Conservation (phyloP, 2,888 invertebrate genomes). For the Amphipyra tragopoginis region DNA sequence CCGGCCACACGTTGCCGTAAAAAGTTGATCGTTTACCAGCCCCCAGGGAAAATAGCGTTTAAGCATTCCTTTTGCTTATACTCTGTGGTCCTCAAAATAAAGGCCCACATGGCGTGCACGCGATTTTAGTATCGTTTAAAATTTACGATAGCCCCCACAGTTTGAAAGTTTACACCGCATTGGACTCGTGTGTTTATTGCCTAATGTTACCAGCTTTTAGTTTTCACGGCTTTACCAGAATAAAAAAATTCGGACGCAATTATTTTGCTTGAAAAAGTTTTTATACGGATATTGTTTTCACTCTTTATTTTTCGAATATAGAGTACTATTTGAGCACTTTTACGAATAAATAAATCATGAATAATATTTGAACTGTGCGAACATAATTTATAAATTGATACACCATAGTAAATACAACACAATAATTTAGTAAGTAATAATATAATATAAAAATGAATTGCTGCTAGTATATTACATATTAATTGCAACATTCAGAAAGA, state of each 20-base stretch:
- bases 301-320: too few species aligned
- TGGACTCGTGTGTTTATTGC: conserved; percentile 32
- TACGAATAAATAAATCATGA: too few species aligned
- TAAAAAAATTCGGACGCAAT: conserved; percentile 25
- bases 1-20: too few species aligned
- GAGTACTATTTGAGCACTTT: too few species aligned
- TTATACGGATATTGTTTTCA: neutral
- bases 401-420: too few species aligned
- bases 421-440: too few species aligned
- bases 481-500: too few species aligned
- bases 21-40: too few species aligned
- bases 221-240: conserved; percentile 30
- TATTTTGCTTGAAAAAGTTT: neutral
- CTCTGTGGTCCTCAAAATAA: conserved; percentile 22
- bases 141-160: conserved; percentile 44
- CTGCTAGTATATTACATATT: too few species aligned
- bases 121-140: conserved; percentile 51
- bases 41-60: neutral
- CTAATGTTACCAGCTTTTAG: conserved; percentile 40
- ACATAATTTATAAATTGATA: too few species aligned
- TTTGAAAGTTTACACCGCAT: conserved; percentile 48
- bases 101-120: conserved; percentile 34
- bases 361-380: too few species aligned
- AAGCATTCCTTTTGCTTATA: conserved; percentile 13
- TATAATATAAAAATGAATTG: too few species aligned